Conservation (phyloP, 2,113 vertebrate species). For the Perca flavescens region DNA sequence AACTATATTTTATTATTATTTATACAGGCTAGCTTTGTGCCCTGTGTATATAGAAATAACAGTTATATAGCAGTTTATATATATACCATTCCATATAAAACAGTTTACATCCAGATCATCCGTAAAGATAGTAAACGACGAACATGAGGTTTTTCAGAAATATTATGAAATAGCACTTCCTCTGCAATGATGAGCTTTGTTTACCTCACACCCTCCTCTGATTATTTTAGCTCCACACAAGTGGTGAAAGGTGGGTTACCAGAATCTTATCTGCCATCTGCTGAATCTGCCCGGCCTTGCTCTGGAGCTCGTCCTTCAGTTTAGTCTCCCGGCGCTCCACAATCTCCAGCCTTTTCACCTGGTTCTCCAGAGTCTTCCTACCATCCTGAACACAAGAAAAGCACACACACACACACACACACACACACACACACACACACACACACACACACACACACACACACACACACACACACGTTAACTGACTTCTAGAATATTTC, state of each 20-base stretch:
- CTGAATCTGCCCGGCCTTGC: constrained; percentile 97
- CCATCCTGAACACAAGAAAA: constrained; percentile 87
- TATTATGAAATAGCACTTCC: constrained; percentile 39
- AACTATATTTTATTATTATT: not conserved
- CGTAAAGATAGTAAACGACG: not conserved
- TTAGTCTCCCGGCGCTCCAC: constrained; percentile 96
- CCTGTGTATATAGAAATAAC: not conserved
- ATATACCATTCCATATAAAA: no score
- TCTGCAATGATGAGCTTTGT: constrained; percentile 41
- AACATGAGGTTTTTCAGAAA: not conserved
- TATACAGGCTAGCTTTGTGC: not conserved
- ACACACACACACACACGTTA: not conserved
- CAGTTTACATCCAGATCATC: not conserved
- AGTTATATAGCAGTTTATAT: not conserved
- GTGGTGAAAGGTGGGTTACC: constrained; percentile 82
- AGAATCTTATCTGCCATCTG: constrained; percentile 99
- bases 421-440: not conserved
- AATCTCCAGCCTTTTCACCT: constrained; percentile 97
- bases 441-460: no score
- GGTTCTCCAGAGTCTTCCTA: constrained; percentile 97
- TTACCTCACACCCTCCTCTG: constrained; percentile 51
- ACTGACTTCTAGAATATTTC: not conserved
- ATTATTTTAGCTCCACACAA: constrained; percentile 48
- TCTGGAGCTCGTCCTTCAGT: constrained; percentile 98
- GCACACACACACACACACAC: not conserved